These are phyloP conservation scores for Pedicia rivosa DNA, from an alignment of 2,888 invertebrate species.

Conservation along the genomic window DNA sequence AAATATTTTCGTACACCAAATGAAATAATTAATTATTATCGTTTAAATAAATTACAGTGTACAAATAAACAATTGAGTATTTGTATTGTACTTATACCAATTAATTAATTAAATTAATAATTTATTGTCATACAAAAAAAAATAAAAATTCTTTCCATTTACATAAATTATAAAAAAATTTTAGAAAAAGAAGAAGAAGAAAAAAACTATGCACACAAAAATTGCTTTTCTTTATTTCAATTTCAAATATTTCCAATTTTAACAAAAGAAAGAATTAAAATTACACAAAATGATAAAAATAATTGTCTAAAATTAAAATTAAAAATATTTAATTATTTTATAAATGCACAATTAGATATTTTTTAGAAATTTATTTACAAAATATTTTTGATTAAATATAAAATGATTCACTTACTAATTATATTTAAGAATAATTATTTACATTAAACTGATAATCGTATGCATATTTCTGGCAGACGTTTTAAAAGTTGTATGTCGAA, in stretches of 20 bases:
- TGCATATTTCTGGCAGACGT: no score
- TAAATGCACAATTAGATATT: no score
- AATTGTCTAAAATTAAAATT: no score
- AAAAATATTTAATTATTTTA: no score
- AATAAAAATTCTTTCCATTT: background rate
- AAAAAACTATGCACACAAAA: constrained; percentile 1
- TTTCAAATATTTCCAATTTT: background rate
- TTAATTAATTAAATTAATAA: constrained; percentile 10
- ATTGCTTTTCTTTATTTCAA: constrained; percentile 8
- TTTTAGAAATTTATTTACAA: no score
- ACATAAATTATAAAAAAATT: background rate
- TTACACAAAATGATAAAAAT: background rate
- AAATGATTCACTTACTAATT: no score
- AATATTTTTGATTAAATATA: no score
- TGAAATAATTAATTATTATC: constrained; percentile 27
- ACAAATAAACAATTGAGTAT: constrained; percentile 24
- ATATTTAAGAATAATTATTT: no score
- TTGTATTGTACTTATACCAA: constrained; percentile 22
- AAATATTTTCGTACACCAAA: constrained; percentile 23
- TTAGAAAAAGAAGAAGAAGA: background rate
- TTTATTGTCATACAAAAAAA: background rate
- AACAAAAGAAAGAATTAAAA: constrained; percentile 1
- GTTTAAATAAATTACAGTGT: constrained; percentile 23
- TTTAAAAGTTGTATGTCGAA: no score
- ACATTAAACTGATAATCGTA: no score